Percentiles rank a stretch among this genome's conserved stretches.
Conservation (phyloP, 2,888 invertebrate species). For the Pristionchus japonicus region DNA sequence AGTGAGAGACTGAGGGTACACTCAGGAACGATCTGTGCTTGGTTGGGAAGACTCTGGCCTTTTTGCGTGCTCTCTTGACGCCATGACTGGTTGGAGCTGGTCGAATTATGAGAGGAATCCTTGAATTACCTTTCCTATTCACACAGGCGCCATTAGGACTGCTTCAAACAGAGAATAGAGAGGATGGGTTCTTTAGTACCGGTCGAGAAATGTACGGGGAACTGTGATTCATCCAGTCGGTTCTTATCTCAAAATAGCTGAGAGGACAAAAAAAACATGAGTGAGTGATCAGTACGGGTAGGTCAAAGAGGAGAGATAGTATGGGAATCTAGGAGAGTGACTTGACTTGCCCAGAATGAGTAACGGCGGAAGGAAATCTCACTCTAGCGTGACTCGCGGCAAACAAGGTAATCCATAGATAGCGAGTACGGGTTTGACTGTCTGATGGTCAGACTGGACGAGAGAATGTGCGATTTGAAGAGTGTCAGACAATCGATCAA, state of each 20-base stretch:
- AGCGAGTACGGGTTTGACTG: no score
- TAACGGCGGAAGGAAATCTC: neutral
- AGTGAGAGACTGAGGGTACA: neutral
- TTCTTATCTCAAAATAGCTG: constrained; percentile 1
- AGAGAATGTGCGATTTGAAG: no score
- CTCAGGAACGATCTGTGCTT: no score
- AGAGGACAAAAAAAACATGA: neutral
- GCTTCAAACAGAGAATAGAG: neutral
- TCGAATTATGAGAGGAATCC: neutral
- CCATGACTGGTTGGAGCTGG: neutral
- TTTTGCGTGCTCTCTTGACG: neutral
- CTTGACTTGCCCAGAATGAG: neutral
- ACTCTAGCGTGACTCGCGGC: neutral
- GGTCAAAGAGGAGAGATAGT: neutral
- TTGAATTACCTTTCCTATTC: neutral
- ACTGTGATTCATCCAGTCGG: neutral
- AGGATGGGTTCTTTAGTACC: neutral
- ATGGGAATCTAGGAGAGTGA: neutral
- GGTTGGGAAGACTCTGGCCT: no score
- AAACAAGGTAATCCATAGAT: neutral
- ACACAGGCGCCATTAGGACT: neutral
- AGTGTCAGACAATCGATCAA: no score
- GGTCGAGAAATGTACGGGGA: neutral
- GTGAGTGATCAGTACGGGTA: neutral
- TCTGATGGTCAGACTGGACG: no score